Evolutionary conservation across 2,113 vertebrate species (phyloP).

Genomic region (Colius striatus): DNA sequence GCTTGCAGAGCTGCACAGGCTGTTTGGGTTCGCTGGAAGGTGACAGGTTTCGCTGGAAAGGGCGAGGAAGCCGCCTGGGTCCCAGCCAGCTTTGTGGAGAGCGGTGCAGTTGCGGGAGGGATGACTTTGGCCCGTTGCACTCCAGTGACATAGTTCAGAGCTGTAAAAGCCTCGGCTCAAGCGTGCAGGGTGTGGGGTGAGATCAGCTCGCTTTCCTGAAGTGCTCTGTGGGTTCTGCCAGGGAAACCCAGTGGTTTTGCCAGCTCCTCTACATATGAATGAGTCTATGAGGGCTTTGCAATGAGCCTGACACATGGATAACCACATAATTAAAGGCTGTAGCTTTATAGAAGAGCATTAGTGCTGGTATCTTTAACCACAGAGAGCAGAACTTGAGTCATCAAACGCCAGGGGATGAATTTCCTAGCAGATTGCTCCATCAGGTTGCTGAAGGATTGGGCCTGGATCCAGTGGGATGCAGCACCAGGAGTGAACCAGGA

Average conservation of each 20-base stretch:
- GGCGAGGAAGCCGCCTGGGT: neutral
- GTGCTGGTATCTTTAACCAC: constrained; percentile 6
- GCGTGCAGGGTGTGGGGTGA: neutral
- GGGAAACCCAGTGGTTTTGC: constrained; percentile 28
- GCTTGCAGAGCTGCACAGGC: constrained; percentile 23
- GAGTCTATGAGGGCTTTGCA: constrained; percentile 3
- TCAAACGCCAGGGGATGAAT: neutral
- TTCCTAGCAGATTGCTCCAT: constrained; percentile 17
- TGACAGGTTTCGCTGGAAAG: neutral
- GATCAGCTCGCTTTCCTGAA: neutral
- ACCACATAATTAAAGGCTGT: neutral
- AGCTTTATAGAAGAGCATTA: neutral
- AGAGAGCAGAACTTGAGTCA: constrained; percentile 1
- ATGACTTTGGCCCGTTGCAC: constrained; percentile 17
- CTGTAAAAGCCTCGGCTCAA: neutral
- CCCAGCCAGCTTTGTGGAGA: neutral
- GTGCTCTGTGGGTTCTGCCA: neutral
- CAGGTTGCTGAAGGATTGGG: neutral
- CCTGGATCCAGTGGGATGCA: constrained; percentile 13
- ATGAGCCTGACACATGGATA: constrained; percentile 25
- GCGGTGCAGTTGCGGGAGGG: neutral
- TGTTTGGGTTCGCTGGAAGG: neutral
- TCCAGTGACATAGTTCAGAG: constrained; percentile 20
- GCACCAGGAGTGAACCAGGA: neutral
- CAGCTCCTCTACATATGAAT: constrained; percentile 50